Base-by-base conservation (phyloP, 1,140 invertebrate species). In the Trachelipus rathkii region DNA sequence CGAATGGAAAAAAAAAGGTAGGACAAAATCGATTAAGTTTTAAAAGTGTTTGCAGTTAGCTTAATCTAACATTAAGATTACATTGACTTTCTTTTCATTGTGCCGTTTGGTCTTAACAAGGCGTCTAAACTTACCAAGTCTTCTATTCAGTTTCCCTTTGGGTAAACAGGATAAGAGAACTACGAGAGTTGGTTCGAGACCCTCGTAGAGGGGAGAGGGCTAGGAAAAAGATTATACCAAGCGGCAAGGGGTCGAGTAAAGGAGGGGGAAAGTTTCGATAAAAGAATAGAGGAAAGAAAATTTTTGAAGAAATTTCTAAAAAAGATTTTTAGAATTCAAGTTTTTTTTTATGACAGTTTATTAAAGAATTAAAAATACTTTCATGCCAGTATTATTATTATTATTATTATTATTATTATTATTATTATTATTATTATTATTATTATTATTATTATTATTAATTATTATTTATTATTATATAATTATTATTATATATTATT, bases 101-200 rank as follows among this genome's bases (percentile, higher is more conserved):
- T 33, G 8, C 8, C 11, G 50, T 8, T 60, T 8, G 11, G 50
- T 60, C 19, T 60, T 4, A 60, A 60, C 8, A 60, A 60, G 50
- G 50, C 1, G 50, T 60, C 50, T 60, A 60, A 60, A 60, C 50
- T 60, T 60, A 60, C 50, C 50, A 60, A 19, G 19, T 13, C 50
- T 60, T 60, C 50, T 8, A 60, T 60, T 60, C 2, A 60, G 50
- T 60, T 60, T 60, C 50, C 50, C 50, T 19, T 60, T 60, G 11
- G 50, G 50, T 8, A 60, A 60, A 60, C 50, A 60, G 50, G 50
- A 60, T 60, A 60, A 60, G 46, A 50, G 50, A 19, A 60, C 50
- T 33, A 33, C 33, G 33, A 33, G 33, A 33, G 33, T 1, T 33
- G 33, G 33, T 33, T 33, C 8, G 8, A 19, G 50, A 0, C 50